Evolutionary conservation across 2,113 vertebrate species (phyloP), one percentile per base, ranked within the genome.

Genomic region (Rutilus rutilus): DNA sequence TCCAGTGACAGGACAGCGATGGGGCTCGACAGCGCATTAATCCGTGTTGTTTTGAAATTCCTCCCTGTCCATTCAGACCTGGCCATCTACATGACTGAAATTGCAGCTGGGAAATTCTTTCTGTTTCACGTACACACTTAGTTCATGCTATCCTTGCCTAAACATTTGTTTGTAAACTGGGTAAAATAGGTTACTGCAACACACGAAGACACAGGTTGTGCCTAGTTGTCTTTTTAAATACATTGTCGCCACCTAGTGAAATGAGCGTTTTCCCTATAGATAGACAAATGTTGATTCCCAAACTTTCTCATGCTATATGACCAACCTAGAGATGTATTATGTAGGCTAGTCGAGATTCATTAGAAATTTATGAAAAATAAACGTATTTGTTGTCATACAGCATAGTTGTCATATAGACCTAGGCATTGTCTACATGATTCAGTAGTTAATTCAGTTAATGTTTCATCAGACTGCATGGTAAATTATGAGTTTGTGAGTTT

Each of bases 111-210:
- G 12, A 25, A 25, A 80, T 30, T 27, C 7, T 9, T n/a, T 11
- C n/a, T 64, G 23, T 33, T 33, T 82, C 45, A 36, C 3, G 1
- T 17, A 64, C 59, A 81, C 39, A 11, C 47, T 69, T 82, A 52
- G 17, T 81, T 65, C 4, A 47, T 30, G 60, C 5, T 17, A 21
- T 23, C 42, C 39, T 65, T 15, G 15, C 64, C 10, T 36, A 82
- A 69, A 82, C 64, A 82, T 69, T 50, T 81, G 78, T 81, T 81
- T 82, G 80, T 82, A 82, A 80, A 80, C 78, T 80, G 59, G 65
- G 11, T 39, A 75, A 86, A 88, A 30, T 86, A 52, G 85, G 81
- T 86, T 88, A 86, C 74, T 50, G 85, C 87, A 76, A 62, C 47
- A 19, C 79, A 50, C 50, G 33, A 64, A 74, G 60, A 77, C 85